phyloP scores from a whole-genome alignment of 1,140 invertebrate species.

The Drosophila nigromelanica region DNA sequence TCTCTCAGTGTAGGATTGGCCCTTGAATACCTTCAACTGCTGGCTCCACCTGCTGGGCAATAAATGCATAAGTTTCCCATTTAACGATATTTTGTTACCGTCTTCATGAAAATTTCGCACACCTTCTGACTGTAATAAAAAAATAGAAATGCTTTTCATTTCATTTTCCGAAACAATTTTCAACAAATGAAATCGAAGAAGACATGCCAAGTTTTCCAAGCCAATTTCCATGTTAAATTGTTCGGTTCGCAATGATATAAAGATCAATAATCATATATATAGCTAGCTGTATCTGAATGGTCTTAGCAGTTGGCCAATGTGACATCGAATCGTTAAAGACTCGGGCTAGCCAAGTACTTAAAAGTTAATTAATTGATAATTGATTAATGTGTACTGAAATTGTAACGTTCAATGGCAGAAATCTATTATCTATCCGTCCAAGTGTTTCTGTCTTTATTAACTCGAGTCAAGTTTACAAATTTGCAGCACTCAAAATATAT shows the following conservation, averaged over 20 bases:
- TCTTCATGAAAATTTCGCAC: slow-evolving; percentile 45
- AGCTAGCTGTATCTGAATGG: background rate
- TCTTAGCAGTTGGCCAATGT: slow-evolving; percentile 11
- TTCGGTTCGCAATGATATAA: background rate
- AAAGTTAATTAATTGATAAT: no score
- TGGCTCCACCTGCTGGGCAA: slow-evolving; percentile 48
- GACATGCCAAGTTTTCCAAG: slow-evolving; percentile 8
- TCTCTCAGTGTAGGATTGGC: no score
- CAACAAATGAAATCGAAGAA: background rate
- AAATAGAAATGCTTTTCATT: slow-evolving; percentile 30
- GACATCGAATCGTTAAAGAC: background rate
- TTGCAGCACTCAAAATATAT: slow-evolving; percentile 8
- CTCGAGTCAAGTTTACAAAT: background rate
- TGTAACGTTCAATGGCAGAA: no score
- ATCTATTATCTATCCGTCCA: no score
- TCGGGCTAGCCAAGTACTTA: background rate
- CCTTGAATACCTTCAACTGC: slow-evolving; percentile 46
- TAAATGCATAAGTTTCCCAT: slow-evolving; percentile 79
- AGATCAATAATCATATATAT: background rate
- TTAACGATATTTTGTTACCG: slow-evolving; percentile 80
- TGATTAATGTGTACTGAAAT: no score
- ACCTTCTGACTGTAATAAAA: slow-evolving; percentile 39
- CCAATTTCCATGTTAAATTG: slow-evolving; percentile 18
- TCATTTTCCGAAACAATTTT: slow-evolving; percentile 12
- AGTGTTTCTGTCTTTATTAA: no score